These are phyloP conservation scores for Gyrodactylus bullatarudis DNA, from an alignment of 1,140 invertebrate species.

Conservation along the genomic window DNA sequence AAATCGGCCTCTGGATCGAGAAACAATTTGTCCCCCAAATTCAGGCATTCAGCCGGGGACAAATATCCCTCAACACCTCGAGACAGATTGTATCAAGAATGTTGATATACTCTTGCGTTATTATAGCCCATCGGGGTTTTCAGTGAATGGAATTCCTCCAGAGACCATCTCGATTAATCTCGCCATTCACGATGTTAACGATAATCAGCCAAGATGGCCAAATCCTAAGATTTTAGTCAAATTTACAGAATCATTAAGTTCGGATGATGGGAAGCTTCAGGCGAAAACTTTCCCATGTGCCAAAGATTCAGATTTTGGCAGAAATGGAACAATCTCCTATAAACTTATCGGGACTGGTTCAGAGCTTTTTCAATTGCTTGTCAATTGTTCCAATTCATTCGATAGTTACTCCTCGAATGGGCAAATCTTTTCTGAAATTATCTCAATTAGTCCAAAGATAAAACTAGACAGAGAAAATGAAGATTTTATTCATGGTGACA, in stretches of 20 bases:
- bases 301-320: not conserved
- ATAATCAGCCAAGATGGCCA: not conserved
- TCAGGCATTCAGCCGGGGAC: not conserved
- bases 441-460: not conserved
- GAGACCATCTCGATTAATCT: not conserved
- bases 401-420: not conserved
- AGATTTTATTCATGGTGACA: not conserved
- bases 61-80: not conserved
- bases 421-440: not conserved
- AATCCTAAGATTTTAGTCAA: not conserved
- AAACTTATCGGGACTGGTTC: not conserved
- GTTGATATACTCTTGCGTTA: not conserved
- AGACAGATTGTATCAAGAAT: not conserved
- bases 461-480: not conserved
- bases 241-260: not conserved
- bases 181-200: not conserved
- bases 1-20: not conserved
- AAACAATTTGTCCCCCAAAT: not conserved
- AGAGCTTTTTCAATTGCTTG: not conserved
- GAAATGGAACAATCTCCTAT: not conserved
- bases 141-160: not conserved
- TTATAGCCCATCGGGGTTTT: not conserved
- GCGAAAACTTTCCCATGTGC: not conserved
- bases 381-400: not conserved
- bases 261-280: not conserved